Evolutionary conservation across 2,888 invertebrate species (phyloP).

Genomic region (Eilema depressum): DNA sequence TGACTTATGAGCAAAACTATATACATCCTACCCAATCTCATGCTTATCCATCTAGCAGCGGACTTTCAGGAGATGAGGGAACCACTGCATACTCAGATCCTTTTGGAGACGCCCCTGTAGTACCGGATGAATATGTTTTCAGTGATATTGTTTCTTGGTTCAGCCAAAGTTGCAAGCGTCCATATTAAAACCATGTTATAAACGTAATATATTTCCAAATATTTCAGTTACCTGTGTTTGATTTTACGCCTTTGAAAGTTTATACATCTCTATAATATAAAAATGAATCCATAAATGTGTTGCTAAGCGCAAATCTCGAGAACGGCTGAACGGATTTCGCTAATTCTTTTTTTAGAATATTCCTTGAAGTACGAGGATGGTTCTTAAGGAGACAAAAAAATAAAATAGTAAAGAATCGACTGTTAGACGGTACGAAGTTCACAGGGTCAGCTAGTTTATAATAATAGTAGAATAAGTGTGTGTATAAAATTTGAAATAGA

Average conservation of each 20-base stretch:
- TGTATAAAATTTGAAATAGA: too few relatives aligned
- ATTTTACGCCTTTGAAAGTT: background rate
- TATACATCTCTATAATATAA: too few relatives aligned
- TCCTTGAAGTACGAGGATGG: too few relatives aligned
- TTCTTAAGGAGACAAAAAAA: too few relatives aligned
- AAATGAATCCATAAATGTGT: too few relatives aligned
- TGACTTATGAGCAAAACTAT: conserved; percentile 34
- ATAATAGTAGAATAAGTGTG: too few relatives aligned
- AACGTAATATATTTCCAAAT: background rate
- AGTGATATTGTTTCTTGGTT: conserved; percentile 29
- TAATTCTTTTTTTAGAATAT: too few relatives aligned
- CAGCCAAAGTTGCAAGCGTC: conserved; percentile 33
- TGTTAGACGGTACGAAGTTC: too few relatives aligned
- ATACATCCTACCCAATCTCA: conserved; percentile 32
- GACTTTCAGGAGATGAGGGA: conserved; percentile 40
- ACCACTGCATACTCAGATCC: conserved; percentile 34
- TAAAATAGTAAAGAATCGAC: too few relatives aligned
- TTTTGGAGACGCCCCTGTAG: conserved; percentile 39
- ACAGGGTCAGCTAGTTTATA: too few relatives aligned
- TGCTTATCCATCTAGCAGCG: conserved; percentile 39
- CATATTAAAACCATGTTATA: conserved; percentile 43
- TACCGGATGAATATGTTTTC: conserved; percentile 40
- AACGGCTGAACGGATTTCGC: too few relatives aligned
- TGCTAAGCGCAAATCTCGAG: too few relatives aligned
- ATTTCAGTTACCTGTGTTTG: background rate